Evolutionary conservation across 2,888 invertebrate genomes (phyloP).

Genomic region (Smittia sp.): DNA sequence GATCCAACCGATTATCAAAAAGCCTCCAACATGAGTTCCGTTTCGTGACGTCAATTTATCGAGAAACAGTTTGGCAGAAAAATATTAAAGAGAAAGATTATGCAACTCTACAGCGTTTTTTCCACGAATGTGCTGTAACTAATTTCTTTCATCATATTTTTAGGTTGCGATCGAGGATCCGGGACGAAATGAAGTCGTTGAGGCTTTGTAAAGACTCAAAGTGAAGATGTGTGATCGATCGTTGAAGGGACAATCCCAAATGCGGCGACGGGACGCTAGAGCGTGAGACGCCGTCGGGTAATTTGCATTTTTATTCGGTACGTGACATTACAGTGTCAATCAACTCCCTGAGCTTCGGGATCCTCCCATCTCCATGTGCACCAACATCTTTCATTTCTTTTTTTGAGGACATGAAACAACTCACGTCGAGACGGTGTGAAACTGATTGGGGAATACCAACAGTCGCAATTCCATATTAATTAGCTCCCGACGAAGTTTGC

Average conservation of each 20-base stretch:
- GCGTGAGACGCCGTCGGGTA: conserved; percentile 17
- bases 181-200: not conserved
- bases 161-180: conserved; percentile 1
- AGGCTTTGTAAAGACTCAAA: not conserved
- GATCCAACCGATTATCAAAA: not conserved
- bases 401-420: too few species aligned
- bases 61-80: not conserved
- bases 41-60: not conserved
- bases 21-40: not conserved
- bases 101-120: not conserved
- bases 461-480: not conserved
- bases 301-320: conserved; percentile 30
- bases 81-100: not conserved
- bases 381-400: too few species aligned
- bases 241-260: not conserved
- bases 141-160: conserved; percentile 2
- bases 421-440: not conserved
- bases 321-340: conserved; percentile 28
- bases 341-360: not conserved
- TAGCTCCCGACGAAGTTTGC: not conserved
- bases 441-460: not conserved
- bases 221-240: not conserved
- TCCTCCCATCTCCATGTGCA: not conserved
- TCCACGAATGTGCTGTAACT: conserved; percentile 5
- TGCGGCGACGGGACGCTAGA: not conserved